These are phyloP conservation scores for Loris lydekkerianus DNA, from an alignment of 2,797 vertebrate species.

Conservation along the genomic window DNA sequence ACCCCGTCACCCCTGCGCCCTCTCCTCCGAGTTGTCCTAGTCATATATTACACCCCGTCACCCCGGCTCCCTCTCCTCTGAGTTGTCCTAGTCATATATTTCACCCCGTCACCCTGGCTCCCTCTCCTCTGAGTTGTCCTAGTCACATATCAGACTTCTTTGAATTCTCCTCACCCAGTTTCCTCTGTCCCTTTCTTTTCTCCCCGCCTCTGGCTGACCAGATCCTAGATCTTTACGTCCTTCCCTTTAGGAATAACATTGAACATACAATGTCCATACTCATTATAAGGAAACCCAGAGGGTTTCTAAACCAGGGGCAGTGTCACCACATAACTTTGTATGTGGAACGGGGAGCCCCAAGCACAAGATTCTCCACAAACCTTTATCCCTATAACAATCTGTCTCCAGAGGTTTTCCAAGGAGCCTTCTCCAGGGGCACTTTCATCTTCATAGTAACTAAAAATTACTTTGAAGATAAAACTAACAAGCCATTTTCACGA, in stretches of 20 bases:
- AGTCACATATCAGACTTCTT: not conserved
- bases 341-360: not conserved
- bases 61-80: no score
- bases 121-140: not conserved
- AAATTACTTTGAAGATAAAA: conserved; percentile 57
- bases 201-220: not conserved
- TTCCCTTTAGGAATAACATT: not conserved
- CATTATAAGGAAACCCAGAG: not conserved
- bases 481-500: not conserved
- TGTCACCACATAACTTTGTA: not conserved
- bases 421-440: not conserved
- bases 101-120: not conserved
- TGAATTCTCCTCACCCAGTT: not conserved
- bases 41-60: no score
- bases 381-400: not conserved
- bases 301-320: not conserved
- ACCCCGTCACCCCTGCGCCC: no score
- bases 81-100: no score
- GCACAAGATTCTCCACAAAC: not conserved
- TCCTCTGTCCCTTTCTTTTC: not conserved
- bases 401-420: not conserved
- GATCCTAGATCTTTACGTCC: not conserved
- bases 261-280: not conserved
- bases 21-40: no score
- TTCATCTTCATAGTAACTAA: conserved; percentile 42